Base-by-base conservation (phyloP, 2,888 invertebrate species). In the Argyresthia goedartella region DNA sequence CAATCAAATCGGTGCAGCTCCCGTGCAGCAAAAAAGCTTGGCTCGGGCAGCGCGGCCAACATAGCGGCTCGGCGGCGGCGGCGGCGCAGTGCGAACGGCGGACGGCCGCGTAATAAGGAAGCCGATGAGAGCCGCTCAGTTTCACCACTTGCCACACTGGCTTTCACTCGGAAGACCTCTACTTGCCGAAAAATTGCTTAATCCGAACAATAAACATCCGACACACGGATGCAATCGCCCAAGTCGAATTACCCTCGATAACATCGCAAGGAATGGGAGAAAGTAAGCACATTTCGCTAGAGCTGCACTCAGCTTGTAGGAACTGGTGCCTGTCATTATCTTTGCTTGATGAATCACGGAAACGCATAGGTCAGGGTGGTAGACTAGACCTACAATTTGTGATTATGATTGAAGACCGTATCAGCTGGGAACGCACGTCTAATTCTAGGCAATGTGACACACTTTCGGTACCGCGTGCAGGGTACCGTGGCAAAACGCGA, bases 1-100 rank as follows among this genome's bases (percentile, higher is more conserved):
- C 82, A 84, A 81, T 82, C 79, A 80, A 81, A 82, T 81, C 75
- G 79, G 69, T 80, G 79, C 78, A 75, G 81, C 80, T 77, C 75
- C 74, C 68, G 77, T 71, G 74, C 68, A 65, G 79, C 78, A 82
- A 85, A 84, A 85, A 86, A 76, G 66, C 68, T 66, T 59, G 65
- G 64, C 63, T 65, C 67, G 64, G 67, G 73, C 70, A 70, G 6
- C 71, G 60, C 66, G 66, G 64, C 60, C 66, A 67, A 65, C 63
- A 69, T 73, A 71, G 74, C 76, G 73, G 74, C n/a, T n/a, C n/a
- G n/a, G n/a, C n/a, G n/a, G n/a, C n/a, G n/a, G n/a, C n/a, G n/a
- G n/a, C n/a, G n/a, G n/a, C n/a, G n/a, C n/a, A n/a, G n/a, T n/a
- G n/a, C 42, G 63, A 59, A 44, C 36, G 15, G 36, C 15, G 14